A percentile compares a stretch with the other conserved stretches of the same genome.
Evolutionary conservation across 2,888 invertebrate genomes (phyloP).

Genomic region (Caenorhabditis drosophilae): DNA sequence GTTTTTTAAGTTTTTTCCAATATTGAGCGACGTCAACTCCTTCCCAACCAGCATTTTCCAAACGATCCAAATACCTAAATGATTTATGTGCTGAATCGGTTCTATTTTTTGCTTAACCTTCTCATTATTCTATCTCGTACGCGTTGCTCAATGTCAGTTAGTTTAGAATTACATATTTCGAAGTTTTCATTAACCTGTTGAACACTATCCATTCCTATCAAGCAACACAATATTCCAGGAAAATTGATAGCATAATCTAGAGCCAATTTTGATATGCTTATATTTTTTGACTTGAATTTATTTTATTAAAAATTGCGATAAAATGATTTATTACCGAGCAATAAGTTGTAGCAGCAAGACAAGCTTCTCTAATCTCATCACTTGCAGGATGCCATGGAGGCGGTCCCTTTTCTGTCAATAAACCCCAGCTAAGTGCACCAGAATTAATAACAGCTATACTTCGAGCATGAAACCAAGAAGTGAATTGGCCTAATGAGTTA

Average conservation of each 20-base stretch:
- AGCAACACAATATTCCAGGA: constrained; percentile 50
- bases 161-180: constrained; percentile 25
- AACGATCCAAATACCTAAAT: constrained; percentile 67
- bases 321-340: constrained; percentile 27
- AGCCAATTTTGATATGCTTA: constrained; percentile 55
- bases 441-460: constrained; percentile 85
- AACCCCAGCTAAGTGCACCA: constrained; percentile 82
- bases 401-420: constrained; percentile 78
- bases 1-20: constrained; percentile 61
- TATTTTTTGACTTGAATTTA: constrained; percentile 55
- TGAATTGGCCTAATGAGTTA: constrained; percentile 78
- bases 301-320: constrained; percentile 1
- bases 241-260: constrained; percentile 58
- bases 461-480: constrained; percentile 79
- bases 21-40: constrained; percentile 75
- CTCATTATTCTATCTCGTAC: constrained; percentile 63
- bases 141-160: constrained; percentile 51
- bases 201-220: constrained; percentile 55
- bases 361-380: constrained; percentile 72
- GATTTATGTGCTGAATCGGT: no score
- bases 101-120: no score
- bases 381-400: constrained; percentile 85
- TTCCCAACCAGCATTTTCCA: constrained; percentile 78
- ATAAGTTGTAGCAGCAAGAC: constrained; percentile 43
- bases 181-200: constrained; percentile 41